A percentile compares a stretch with the other conserved stretches of the same genome.
These are phyloP conservation scores for Apaloderma vittatum DNA, from an alignment of 2,113 vertebrate genomes.

Conservation along the genomic window DNA sequence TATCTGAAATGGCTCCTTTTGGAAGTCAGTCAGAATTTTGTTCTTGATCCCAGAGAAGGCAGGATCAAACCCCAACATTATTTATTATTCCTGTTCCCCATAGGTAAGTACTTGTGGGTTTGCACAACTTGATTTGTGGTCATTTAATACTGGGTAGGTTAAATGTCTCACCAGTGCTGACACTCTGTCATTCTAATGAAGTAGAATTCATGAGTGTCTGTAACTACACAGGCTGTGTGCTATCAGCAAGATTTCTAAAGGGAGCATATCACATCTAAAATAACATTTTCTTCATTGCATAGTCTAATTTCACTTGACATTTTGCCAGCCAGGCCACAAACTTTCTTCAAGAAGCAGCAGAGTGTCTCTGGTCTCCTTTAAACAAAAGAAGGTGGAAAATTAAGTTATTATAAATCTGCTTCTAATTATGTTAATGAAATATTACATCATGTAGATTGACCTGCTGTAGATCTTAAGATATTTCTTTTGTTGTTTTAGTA, in stretches of 20 bases:
- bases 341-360: conserved; percentile 25
- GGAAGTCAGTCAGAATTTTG: background rate
- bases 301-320: conserved; percentile 61
- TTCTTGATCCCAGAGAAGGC: background rate
- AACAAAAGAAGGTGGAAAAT: conserved; percentile 6
- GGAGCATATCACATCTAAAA: conserved; percentile 29
- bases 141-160: conserved; percentile 22
- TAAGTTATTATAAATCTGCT: background rate
- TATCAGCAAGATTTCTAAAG: conserved; percentile 62
- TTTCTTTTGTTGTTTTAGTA: conserved; percentile 42
- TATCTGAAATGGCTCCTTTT: background rate
- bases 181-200: conserved; percentile 63
- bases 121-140: background rate
- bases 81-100: background rate
- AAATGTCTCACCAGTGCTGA: conserved; percentile 1
- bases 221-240: conserved; percentile 61
- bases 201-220: conserved; percentile 17
- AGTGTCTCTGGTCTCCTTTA: background rate
- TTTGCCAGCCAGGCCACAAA: conserved; percentile 10
- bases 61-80: background rate
- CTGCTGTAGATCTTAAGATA: background rate
- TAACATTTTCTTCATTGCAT: background rate
- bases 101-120: background rate
- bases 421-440: conserved; percentile 34
- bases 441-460: background rate